Evolutionary conservation across 2,888 invertebrate genomes (phyloP), one percentile per base, ranked within the genome.

Genomic region (Orchestes rusci): DNA sequence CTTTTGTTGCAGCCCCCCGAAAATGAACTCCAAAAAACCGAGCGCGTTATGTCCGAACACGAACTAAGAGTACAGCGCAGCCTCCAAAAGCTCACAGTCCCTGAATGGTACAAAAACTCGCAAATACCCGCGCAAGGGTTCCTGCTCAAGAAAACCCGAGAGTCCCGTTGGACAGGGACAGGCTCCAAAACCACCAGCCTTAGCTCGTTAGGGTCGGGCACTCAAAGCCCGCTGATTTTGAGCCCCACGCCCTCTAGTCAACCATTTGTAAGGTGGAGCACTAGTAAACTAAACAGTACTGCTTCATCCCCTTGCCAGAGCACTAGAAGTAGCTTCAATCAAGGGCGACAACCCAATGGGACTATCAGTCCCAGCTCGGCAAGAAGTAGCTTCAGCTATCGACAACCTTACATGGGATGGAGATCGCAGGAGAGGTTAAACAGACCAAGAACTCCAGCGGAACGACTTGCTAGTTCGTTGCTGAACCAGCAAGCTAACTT

Each of bases 1-100:
- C 49, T 59, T 59, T 59, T 60, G 55, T 73, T 73, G 1, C 77
- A 92, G 90, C 90, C 91, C 61, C 92, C 92, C 57, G 92, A 93
- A 73, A 93, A 93, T 81, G 89, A 91, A 70, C 76, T 91, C 65
- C 88, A 90, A 73, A 89, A 89, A 74, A 81, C 82, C 66, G 84
- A 84, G 65, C 78, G 87, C 50, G 82, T 84, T 64, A 82, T 92
- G 64, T 94, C 93, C 52, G 93, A 93, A 73, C 92, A 93, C 73
- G 93, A 95, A 71, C 74, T 94, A 55, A 80, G 94, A 56, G 89
- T 95, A 51, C 90, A 92, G 70, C 83, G 91, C 59, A 94, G 94
- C 39, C 72, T 95, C 62, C 92, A 93, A 71, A 88, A 90, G 64
- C 81, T 95, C 59, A 89, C 92, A 72, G 84, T 95, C 53, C 95